phyloP scores from a whole-genome alignment of 2,888 invertebrate species.

The Chrysomela aeneicollis region DNA sequence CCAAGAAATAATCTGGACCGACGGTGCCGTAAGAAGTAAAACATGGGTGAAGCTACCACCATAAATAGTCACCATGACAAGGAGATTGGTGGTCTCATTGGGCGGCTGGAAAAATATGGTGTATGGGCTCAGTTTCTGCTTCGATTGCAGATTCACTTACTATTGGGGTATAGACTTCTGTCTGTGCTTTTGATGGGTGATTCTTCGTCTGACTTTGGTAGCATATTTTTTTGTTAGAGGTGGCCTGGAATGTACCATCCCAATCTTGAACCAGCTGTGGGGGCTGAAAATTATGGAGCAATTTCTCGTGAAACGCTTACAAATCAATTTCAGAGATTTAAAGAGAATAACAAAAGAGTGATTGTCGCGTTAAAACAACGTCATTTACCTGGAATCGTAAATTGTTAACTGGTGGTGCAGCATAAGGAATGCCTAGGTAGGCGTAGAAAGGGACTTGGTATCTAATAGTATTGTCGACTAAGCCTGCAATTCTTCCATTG shows the following conservation, averaged over 20 bases:
- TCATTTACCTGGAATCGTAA: conserved; percentile 23
- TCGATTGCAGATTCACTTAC: neutral
- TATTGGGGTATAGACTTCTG: conserved; percentile 22
- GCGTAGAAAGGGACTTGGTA: conserved; percentile 10
- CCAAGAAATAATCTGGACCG: conserved; percentile 62
- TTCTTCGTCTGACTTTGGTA: conserved; percentile 20
- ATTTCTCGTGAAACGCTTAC: neutral
- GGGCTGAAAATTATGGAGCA: conserved; percentile 10
- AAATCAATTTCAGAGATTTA: too few relatives aligned
- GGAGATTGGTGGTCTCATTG: conserved; percentile 28
- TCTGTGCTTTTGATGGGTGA: conserved; percentile 20
- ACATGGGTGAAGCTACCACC: conserved; percentile 55
- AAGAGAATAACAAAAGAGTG: neutral
- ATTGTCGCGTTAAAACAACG: neutral
- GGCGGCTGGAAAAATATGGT: conserved; percentile 19
- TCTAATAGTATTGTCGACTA: neutral
- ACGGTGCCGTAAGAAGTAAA: conserved; percentile 19
- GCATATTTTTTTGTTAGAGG: conserved; percentile 22
- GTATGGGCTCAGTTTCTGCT: neutral
- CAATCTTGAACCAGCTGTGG: conserved; percentile 25
- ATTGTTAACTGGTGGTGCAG: conserved; percentile 22
- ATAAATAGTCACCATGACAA: conserved; percentile 58
- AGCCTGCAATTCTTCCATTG: conserved; percentile 25
- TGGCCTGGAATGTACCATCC: conserved; percentile 20
- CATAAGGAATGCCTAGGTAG: conserved; percentile 26